Evolutionary conservation across 2,888 invertebrate species (phyloP), one percentile per base, ranked within the genome.

Genomic region (Eupithecia subfuscata): DNA sequence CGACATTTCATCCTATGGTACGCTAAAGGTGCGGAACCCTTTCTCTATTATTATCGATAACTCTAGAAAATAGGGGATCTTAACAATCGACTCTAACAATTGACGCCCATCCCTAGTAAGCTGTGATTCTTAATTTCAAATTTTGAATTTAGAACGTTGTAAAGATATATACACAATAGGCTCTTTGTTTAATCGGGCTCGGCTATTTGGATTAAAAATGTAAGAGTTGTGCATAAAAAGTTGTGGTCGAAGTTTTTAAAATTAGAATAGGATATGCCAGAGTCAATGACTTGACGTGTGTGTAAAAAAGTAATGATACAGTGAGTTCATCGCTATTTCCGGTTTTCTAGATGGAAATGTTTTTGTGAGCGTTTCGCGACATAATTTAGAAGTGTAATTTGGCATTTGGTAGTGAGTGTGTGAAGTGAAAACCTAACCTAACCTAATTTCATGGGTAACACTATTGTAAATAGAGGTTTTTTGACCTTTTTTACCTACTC

Each of bases 21-120:
- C 48, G 9, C 74, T 79, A 88, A 93, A 93, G 92, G 93, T 92
- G 92, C 91, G 85, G 78, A 83, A 90, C 90, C 93, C 90, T 92
- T 92, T 92, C 92, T 91, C 70, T 79, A 79, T 77, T 78, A 76
- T 76, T 69, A 76, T 74, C 72, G 69, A 77, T 70, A 74, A 30
- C 86, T 86, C 86, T 86, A 89, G 87, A 84, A 86, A 87, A 70
- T 74, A 77, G 81, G 85, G 88, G 89, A 87, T 84, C 85, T 87
- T 84, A 81, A 88, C 88, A 87, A 88, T 88, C 84, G 85, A 89
- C 75, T 79, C 73, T 82, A 84, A 84, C 86, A 84, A 85, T 86
- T 78, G 80, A 75, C 79, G 78, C 69, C 73, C 74, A 80, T 80
- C 82, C 79, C 80, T 81, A 80, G 76, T 78, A 79, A 75, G 75